Conservation (phyloP, 2,888 invertebrate species). For the Heterodera filipjevi region DNA sequence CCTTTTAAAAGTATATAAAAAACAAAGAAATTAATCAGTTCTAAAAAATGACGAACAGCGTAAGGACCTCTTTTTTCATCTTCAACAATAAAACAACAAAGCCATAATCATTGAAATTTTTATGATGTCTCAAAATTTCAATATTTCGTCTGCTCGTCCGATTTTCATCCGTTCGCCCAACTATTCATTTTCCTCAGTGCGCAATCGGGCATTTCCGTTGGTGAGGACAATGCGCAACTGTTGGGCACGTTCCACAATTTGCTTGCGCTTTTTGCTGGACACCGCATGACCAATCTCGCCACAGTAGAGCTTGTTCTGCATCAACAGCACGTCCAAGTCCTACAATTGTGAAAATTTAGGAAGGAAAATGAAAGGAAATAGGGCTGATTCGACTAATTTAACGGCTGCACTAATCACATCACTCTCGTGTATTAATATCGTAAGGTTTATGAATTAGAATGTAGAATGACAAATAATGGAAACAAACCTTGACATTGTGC, state of each 20-base stretch:
- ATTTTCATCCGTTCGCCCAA: no score
- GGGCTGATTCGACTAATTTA: no score
- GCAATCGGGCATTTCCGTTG: constrained; percentile 91
- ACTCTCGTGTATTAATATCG: no score
- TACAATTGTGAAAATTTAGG: constrained; percentile 67
- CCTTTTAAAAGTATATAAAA: neutral
- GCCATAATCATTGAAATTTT: neutral
- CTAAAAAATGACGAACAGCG: neutral
- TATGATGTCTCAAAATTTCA: neutral
- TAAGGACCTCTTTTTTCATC: neutral
- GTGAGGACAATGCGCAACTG: constrained; percentile 79
- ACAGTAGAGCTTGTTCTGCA: constrained; percentile 96
- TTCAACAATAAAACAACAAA: constrained; percentile 4
- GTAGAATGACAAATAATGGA: no score
- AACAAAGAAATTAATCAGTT: neutral
- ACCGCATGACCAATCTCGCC: constrained; percentile 97
- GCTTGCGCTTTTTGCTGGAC: constrained; percentile 94
- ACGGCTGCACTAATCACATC: no score
- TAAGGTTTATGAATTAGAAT: no score
- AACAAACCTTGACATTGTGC: constrained; percentile 79
- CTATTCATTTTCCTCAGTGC: constrained; percentile 98
- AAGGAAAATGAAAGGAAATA: neutral
- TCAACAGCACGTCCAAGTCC: constrained; percentile 95
- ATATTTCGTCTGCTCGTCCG: neutral
- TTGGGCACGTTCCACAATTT: constrained; percentile 86